Conservation (phyloP, 2,888 invertebrate genomes). For the Euspilapteryx auroguttella region DNA sequence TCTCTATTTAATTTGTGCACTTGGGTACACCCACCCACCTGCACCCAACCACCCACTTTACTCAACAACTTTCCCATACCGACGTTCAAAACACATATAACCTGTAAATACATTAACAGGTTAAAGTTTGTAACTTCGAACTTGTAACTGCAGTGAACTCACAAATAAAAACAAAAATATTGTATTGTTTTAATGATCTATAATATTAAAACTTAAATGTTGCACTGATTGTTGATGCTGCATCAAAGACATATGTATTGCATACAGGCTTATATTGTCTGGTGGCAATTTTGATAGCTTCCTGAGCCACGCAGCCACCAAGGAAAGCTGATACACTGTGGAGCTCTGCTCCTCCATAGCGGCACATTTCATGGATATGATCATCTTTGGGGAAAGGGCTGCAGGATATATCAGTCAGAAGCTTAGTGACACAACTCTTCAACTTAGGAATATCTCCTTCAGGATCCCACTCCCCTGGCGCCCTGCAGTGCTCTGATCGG, state of each 20-base stretch:
- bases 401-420: constrained; percentile 85
- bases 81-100: too few relatives aligned
- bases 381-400: constrained; percentile 83
- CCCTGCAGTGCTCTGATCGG: constrained; percentile 82
- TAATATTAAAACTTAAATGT: constrained; percentile 72
- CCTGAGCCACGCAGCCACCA: constrained; percentile 92
- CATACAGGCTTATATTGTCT: constrained; percentile 95
- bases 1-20: too few relatives aligned
- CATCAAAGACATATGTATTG: constrained; percentile 95
- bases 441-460: constrained; percentile 89
- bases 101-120: too few relatives aligned
- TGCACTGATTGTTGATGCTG: constrained; percentile 82
- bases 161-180: background rate
- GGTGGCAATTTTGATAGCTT: constrained; percentile 93
- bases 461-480: constrained; percentile 87
- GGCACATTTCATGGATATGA: constrained; percentile 91
- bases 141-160: background rate
- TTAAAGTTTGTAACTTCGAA: too few relatives aligned
- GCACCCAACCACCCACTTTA: too few relatives aligned
- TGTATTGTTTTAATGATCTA: background rate
- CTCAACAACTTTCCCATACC: too few relatives aligned
- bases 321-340: constrained; percentile 93
- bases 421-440: constrained; percentile 72
- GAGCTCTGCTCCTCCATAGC: constrained; percentile 93
- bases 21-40: too few relatives aligned